These are phyloP conservation scores for Embidobia sp. DNA, from an alignment of 2,888 invertebrate species.

Conservation along the genomic window DNA sequence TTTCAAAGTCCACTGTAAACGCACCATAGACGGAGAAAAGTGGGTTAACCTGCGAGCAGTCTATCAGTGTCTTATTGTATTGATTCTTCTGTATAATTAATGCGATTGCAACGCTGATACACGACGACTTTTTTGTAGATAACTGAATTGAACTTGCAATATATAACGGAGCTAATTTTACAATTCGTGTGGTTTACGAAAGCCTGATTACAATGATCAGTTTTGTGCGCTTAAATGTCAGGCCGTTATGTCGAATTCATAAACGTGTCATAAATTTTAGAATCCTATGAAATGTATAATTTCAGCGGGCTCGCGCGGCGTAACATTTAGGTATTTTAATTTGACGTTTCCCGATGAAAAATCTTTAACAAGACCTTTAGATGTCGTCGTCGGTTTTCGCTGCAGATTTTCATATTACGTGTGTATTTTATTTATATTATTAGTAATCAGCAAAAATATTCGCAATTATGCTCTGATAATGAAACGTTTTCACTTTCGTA, in stretches of 20 bases:
- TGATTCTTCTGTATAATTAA: slow-evolving; percentile 64
- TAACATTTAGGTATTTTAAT: slow-evolving; percentile 44
- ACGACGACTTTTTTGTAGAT: slow-evolving; percentile 49
- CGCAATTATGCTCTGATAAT: no score
- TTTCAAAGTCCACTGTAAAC: slow-evolving; percentile 58
- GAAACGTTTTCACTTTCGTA: background rate
- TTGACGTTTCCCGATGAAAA: slow-evolving; percentile 19
- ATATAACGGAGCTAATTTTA: slow-evolving; percentile 23
- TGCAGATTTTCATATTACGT: slow-evolving; percentile 6
- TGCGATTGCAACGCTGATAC: slow-evolving; percentile 60
- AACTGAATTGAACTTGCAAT: slow-evolving; percentile 25
- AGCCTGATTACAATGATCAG: slow-evolving; percentile 13
- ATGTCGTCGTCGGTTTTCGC: slow-evolving; percentile 6
- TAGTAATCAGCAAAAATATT: slow-evolving; percentile 7
- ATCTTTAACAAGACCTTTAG: slow-evolving; percentile 22
- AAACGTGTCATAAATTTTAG: slow-evolving; percentile 51
- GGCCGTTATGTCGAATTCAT: slow-evolving; percentile 38
- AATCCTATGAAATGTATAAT: slow-evolving; percentile 35
- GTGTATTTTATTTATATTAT: slow-evolving; percentile 9
- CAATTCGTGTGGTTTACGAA: slow-evolving; percentile 39
- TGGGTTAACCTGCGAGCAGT: slow-evolving; percentile 63
- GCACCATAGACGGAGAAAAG: slow-evolving; percentile 63
- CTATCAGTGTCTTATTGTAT: slow-evolving; percentile 66
- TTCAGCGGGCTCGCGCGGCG: slow-evolving; percentile 21
- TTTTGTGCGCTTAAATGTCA: slow-evolving; percentile 36